Evolutionary conservation across 1,140 invertebrate genomes (phyloP), one percentile per base, ranked within the genome.

Genomic region (Triops cancriformis): DNA sequence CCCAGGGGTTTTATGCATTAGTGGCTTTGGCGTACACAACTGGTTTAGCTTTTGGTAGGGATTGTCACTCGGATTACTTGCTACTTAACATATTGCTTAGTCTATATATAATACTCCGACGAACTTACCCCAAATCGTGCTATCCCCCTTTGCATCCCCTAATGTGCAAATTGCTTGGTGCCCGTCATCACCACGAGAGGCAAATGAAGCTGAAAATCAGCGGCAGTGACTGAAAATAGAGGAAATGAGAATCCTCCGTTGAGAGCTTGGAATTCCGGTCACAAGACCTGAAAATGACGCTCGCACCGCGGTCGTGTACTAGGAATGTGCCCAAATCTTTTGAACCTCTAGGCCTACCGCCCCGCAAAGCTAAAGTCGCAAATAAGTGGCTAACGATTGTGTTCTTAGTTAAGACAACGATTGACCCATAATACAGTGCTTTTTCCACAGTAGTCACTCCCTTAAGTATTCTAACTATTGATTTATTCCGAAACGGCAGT

Each of bases 21-120:
- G 51, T 64, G 51, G 23, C 51, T 64, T 64, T 64, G 51, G 51
- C 51, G 51, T 64, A 64, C 51, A 64, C 51, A 64, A 64, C 51
- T 23, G 51, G 10, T 10, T 64, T n/a, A 23, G 3, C 23, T 64
- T 64, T 64, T 37, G 31, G 31, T 37, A 7, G 31, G 51, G 51
- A n/a, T 23, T 64, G 51, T 64, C 51, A 64, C 51, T 64, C 51
- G 18, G 51, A 64, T 64, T 64, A 23, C 9, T 64, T 64, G 51
- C 51, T 64, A 64, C 51, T 64, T 64, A 64, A 64, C 51, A 64
- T 64, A 64, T 64, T 64, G 51, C 51, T 64, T 64, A 23, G 18
- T 64, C 51, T 64, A 64, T 64, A 64, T 64, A 23, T 23, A n/a
- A 64, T 64, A 64, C 31, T 7, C 31, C 2, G 31, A 37, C 31